Percentiles rank a stretch among this genome's conserved stretches.
These are phyloP conservation scores for Cinclus cinclus DNA, from an alignment of 2,113 vertebrate genomes.

Conservation along the genomic window DNA sequence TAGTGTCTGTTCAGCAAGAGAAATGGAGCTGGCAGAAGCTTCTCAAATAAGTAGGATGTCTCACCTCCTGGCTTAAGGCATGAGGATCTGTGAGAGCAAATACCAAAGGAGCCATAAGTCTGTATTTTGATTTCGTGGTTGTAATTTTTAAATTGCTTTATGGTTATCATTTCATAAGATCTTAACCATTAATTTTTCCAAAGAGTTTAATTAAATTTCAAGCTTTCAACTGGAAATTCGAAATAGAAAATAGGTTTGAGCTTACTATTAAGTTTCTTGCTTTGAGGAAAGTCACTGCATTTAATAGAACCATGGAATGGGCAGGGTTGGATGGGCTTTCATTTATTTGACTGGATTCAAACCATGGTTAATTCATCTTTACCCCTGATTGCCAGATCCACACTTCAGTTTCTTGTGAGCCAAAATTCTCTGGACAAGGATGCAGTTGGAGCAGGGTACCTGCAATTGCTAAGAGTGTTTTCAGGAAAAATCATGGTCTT, in stretches of 20 bases:
- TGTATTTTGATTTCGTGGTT: not conserved
- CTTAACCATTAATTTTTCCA: not conserved
- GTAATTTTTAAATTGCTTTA: not conserved
- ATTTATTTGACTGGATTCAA: not conserved
- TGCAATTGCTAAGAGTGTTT: not conserved
- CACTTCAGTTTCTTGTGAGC: not conserved
- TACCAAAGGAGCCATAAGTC: not conserved
- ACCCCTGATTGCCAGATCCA: too few species aligned
- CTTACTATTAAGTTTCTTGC: not conserved
- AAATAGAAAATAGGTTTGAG: not conserved
- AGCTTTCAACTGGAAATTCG: not conserved
- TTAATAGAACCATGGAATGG: not conserved
- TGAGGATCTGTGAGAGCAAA: not conserved
- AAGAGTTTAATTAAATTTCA: not conserved
- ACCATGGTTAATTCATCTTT: not conserved
- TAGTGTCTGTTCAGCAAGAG: accelerated
- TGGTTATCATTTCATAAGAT: not conserved
- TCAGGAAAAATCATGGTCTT: not conserved
- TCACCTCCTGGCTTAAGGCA: not conserved
- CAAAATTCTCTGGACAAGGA: not conserved
- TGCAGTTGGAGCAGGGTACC: too few species aligned
- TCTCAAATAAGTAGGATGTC: not conserved
- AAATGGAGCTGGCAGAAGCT: not conserved
- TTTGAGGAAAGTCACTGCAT: not conserved
- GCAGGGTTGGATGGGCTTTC: not conserved